Percentiles rank a stretch among this genome's conserved stretches.
These are phyloP conservation scores for Drosophila suboccidentalis DNA, from an alignment of 2,888 invertebrate species.

Conservation along the genomic window DNA sequence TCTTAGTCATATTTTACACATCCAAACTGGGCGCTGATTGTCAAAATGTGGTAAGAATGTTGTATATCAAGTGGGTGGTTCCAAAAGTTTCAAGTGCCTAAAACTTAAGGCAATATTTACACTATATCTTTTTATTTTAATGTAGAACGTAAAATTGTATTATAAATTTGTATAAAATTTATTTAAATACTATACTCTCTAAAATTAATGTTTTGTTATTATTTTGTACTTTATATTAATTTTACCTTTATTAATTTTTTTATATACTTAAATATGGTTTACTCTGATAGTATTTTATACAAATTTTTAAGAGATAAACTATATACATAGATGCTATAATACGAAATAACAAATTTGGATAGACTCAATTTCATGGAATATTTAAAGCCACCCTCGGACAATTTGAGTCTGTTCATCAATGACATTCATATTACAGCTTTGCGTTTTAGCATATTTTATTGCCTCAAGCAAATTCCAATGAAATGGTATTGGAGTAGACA, in stretches of 20 bases:
- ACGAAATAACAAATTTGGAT: too few relatives aligned
- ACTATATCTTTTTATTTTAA: too few relatives aligned
- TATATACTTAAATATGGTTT: not conserved
- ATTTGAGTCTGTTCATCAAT: conserved; percentile 31
- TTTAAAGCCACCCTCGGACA: conserved; percentile 31
- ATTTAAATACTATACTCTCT: too few relatives aligned
- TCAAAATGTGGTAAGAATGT: conserved; percentile 19
- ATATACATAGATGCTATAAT: too few relatives aligned
- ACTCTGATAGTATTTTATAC: too few relatives aligned
- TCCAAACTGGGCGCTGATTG: conserved; percentile 39
- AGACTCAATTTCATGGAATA: not conserved
- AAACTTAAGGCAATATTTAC: not conserved
- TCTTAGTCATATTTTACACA: conserved; percentile 65
- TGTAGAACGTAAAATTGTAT: too few relatives aligned
- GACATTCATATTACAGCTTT: conserved; percentile 44
- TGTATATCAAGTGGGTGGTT: conserved; percentile 23
- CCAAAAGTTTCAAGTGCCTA: not conserved
- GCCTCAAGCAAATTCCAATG: conserved; percentile 39
- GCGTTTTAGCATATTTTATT: conserved; percentile 64
- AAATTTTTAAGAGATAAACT: too few relatives aligned
- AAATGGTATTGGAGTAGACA: conserved; percentile 57
- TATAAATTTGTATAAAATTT: too few relatives aligned
- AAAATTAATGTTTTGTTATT: too few relatives aligned
- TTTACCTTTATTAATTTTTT: not conserved
- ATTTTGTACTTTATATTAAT: too few relatives aligned